Base-by-base conservation (phyloP, 2,113 vertebrate species). In the Rhinolophus sinicus region DNA sequence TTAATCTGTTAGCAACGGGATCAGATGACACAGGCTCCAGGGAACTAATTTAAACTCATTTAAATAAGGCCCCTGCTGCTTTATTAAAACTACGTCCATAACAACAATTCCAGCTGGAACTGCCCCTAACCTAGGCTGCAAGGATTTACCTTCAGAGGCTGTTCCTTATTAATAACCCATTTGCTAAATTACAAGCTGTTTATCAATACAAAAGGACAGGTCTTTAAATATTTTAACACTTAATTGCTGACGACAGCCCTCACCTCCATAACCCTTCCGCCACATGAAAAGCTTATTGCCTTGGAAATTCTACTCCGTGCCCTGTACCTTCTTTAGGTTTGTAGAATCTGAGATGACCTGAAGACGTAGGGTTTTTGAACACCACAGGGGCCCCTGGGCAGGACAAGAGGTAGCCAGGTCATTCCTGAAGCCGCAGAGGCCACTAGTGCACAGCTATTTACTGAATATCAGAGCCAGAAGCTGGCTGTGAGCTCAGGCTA, bases 151-250 rank as follows among this genome's bases (percentile, higher is more conserved):
- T 83, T 76, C 77, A 40, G 50, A 24, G 26, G 75, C 28, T 18
- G 78, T 47, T 80, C 40, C 91, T 93, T 65, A n/a, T 64, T 81
- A 95, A 85, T 26, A 40, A 94, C 16, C 88, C 60, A 60, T 85
- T 78, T 90, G 77, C 94, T 96, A 86, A 96, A 81, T 88, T 87
- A 84, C 93, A 90, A 47, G 52, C 76, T 90, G 84, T 21, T 93
- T 76, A 87, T 93, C 94, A 88, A 92, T 33, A 93, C 50, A 69
- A 60, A 65, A 54, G 54, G 77, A 72, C 56, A 94, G 62, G 54
- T 52, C 76, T 90, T 97, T 97, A 96, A 96, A 97, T 97, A 96
- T 94, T 97, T 97, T 81, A 97, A 70, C 88, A 73, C n/a, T 69
- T 93, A 73, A 86, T 75, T 85, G 72, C 85, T 76, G 64, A 60